Conservation (phyloP, 1,140 invertebrate genomes). For the Diachasma alloeum region DNA sequence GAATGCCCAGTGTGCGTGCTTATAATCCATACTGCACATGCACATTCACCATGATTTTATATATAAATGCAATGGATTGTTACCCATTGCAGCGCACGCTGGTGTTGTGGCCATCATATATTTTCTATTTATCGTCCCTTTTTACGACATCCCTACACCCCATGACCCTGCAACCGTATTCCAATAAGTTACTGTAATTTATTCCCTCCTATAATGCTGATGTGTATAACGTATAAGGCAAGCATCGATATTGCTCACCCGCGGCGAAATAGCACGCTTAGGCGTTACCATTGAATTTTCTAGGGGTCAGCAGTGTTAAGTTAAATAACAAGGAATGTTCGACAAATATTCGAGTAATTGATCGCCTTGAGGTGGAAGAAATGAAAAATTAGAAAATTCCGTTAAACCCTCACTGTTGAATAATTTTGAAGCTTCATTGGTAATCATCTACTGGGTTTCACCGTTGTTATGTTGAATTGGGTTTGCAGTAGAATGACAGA, state of each 20-base stretch:
- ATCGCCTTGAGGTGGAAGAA: background rate
- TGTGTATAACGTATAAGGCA: slow-evolving; percentile 8
- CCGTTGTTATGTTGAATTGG: too few species aligned
- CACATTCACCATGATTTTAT: background rate
- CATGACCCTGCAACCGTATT: slow-evolving; percentile 25
- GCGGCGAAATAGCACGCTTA: slow-evolving; percentile 17
- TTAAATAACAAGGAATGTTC: slow-evolving; percentile 6
- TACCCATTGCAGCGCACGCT: background rate
- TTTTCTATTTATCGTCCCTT: slow-evolving; percentile 27
- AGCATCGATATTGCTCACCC: slow-evolving; percentile 13
- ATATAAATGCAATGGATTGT: background rate
- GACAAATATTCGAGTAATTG: background rate
- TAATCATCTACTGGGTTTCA: too few species aligned
- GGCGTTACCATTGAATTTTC: slow-evolving; percentile 4
- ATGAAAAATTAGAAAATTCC: too few species aligned
- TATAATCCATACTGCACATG: slow-evolving; percentile 13
- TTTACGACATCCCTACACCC: slow-evolving; percentile 13
- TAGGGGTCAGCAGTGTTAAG: background rate
- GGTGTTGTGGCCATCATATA: slow-evolving; percentile 14
- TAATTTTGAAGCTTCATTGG: too few species aligned
- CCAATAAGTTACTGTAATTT: slow-evolving; percentile 25
- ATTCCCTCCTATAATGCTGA: slow-evolving; percentile 19
- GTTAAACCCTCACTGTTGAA: too few species aligned
- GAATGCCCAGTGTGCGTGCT: slow-evolving; percentile 24
- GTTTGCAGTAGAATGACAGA: too few species aligned